Evolutionary conservation across 2,888 invertebrate genomes (phyloP).

Genomic region (Steinernema carpocapsae): DNA sequence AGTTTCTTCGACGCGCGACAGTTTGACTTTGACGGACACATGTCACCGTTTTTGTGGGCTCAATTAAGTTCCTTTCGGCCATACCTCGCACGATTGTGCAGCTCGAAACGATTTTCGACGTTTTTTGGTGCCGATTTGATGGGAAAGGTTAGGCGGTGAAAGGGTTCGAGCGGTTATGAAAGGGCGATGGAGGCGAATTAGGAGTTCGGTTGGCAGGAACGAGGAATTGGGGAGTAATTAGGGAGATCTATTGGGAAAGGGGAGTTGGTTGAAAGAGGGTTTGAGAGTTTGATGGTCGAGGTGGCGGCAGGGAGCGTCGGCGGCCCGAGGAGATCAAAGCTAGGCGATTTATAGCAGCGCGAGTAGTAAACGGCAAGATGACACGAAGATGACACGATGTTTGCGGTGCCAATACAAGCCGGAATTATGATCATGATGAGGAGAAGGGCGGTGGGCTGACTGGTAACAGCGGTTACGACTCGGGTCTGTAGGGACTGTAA

Average conservation of each 20-base stretch:
- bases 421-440: slow-evolving; percentile 22
- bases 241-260: neutral
- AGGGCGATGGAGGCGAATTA: neutral
- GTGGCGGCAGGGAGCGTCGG: neutral
- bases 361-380: slow-evolving; percentile 23
- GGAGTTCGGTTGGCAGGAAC: neutral
- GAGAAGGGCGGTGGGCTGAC: neutral
- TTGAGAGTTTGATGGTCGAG: neutral
- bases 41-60: slow-evolving; percentile 24
- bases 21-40: slow-evolving; percentile 20
- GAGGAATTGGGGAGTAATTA: neutral
- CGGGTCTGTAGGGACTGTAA: neutral
- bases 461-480: slow-evolving; percentile 7
- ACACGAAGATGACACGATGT: slow-evolving; percentile 31
- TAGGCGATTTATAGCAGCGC: slow-evolving; percentile 13
- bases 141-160: slow-evolving; percentile 29
- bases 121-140: slow-evolving; percentile 25
- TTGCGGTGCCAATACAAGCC: slow-evolving; percentile 23
- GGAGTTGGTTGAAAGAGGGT: neutral
- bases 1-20: slow-evolving; percentile 13
- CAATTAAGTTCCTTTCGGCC: slow-evolving; percentile 12
- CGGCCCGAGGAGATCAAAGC: slow-evolving; percentile 32
- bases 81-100: neutral
- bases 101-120: slow-evolving; percentile 13
- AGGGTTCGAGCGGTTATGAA: slow-evolving; percentile 7